These are phyloP conservation scores for Ariopsis seemanni DNA, from an alignment of 2,113 vertebrate species.

Conservation along the genomic window DNA sequence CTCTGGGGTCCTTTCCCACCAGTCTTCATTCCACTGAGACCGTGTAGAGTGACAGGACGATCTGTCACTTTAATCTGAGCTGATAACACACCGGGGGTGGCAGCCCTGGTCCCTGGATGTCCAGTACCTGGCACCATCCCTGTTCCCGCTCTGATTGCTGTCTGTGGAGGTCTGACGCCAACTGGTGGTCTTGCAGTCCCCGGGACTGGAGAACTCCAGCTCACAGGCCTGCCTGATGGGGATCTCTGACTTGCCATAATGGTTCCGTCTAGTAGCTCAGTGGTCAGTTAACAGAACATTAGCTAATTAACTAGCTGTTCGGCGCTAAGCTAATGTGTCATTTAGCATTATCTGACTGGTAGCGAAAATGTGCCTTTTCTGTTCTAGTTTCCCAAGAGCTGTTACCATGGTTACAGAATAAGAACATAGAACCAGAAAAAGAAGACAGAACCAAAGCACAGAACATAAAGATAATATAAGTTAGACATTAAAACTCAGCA, in stretches of 20 bases:
- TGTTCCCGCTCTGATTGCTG: slow-evolving; percentile 76
- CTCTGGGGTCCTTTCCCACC: slow-evolving; percentile 93
- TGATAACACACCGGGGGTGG: slow-evolving; percentile 79
- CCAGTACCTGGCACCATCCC: slow-evolving; percentile 84
- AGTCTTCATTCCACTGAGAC: slow-evolving; percentile 96
- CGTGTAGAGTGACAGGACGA: slow-evolving; percentile 94
- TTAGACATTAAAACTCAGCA: no score
- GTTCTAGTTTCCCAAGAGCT: no score
- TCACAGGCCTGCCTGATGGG: slow-evolving; percentile 74
- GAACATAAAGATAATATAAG: no score
- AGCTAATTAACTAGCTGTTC: no score
- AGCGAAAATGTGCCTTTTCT: no score
- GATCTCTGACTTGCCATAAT: slow-evolving; percentile 83
- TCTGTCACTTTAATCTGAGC: slow-evolving; percentile 93
- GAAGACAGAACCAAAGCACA: no score
- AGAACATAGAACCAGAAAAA: no score
- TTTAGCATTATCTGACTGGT: no score
- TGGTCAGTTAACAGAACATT: no score
- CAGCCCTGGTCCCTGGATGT: slow-evolving; percentile 77
- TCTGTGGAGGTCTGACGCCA: slow-evolving; percentile 77
- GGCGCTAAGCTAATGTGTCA: no score
- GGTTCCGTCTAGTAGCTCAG: not conserved
- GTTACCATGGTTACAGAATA: no score
- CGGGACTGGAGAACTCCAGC: slow-evolving; percentile 72
- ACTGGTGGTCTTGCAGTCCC: slow-evolving; percentile 73